These are phyloP conservation scores for Andrena haemorrhoa DNA, from an alignment of 2,888 invertebrate genomes.

Conservation along the genomic window DNA sequence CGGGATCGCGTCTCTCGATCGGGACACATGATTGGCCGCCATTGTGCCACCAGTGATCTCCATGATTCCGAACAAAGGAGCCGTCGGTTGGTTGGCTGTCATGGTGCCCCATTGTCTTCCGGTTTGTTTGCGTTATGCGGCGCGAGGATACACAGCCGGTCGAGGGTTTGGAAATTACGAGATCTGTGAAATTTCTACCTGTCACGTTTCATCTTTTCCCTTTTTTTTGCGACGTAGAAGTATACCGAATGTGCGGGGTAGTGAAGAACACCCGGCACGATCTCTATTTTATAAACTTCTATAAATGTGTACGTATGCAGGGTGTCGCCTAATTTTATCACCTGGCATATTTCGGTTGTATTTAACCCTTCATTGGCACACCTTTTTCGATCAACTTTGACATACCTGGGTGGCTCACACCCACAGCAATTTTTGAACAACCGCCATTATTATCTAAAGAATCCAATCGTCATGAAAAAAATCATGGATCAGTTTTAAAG, in stretches of 20 bases:
- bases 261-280: no score
- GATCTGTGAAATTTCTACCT: background rate
- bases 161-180: background rate
- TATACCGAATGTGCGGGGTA: background rate
- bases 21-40: conserved; percentile 74
- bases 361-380: no score
- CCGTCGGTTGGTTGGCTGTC: conserved; percentile 64
- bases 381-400: no score
- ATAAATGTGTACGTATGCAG: no score
- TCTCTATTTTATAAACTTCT: no score
- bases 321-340: no score
- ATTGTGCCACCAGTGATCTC: conserved; percentile 73
- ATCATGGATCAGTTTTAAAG: no score
- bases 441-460: no score
- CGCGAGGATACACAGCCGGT: conserved; percentile 27
- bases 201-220: background rate
- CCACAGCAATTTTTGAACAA: no score
- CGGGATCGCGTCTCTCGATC: conserved; percentile 67
- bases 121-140: conserved; percentile 71
- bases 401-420: no score
- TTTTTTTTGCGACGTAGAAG: background rate
- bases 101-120: conserved; percentile 74
- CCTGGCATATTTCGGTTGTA: no score
- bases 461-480: no score
- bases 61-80: conserved; percentile 73